Conservation (phyloP, 2,888 invertebrate genomes). For the Thysanoteuthis rhombus region DNA sequence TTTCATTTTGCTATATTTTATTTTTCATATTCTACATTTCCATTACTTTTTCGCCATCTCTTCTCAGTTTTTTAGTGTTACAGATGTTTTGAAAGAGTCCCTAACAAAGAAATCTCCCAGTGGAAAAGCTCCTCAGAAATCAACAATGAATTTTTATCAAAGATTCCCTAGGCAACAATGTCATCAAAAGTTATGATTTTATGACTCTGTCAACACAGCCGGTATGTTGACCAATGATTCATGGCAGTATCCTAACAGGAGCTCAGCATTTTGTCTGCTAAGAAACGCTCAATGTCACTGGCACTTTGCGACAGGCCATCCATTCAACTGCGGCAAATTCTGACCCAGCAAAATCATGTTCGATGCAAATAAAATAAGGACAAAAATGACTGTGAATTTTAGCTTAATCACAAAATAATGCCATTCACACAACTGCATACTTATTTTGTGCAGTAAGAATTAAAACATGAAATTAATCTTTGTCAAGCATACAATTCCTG, state of each 20-base stretch:
- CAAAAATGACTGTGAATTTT: neutral
- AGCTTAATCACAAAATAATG: neutral
- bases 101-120: constrained; percentile 12
- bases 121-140: neutral
- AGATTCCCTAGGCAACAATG: neutral
- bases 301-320: neutral
- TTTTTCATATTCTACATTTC: neutral
- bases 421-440: neutral
- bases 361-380: neutral
- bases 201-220: neutral
- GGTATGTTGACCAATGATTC: neutral
- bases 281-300: neutral
- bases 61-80: neutral
- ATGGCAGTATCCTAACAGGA: neutral
- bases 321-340: neutral
- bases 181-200: constrained; percentile 12
- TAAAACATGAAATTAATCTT: neutral
- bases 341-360: neutral
- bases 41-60: neutral
- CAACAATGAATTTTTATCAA: constrained; percentile 12
- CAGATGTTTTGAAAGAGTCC: constrained; percentile 12
- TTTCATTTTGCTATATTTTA: neutral
- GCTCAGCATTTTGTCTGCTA: neutral
- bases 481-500: no score
- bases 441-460: neutral